Evolutionary conservation across 2,113 vertebrate species (phyloP).

Genomic region (Arothron firmamentum): DNA sequence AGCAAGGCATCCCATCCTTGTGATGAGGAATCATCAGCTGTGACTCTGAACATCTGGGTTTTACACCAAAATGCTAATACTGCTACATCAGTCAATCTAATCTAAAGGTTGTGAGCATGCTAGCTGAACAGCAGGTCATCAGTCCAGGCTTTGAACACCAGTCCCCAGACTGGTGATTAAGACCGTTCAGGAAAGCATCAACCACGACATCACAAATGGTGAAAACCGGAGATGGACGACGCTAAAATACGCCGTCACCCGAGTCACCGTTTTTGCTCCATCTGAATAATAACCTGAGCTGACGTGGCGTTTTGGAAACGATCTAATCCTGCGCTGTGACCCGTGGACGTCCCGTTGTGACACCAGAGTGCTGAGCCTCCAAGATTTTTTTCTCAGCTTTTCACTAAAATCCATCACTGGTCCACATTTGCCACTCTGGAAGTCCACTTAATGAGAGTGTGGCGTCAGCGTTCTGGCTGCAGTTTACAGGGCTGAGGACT

Average conservation of each 20-base stretch:
- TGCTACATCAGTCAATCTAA: no score
- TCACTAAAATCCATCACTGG: slow-evolving; percentile 29
- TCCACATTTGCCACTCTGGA: slow-evolving; percentile 26
- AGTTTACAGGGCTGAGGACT: slow-evolving; percentile 63
- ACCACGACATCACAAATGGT: no score
- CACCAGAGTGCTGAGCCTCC: slow-evolving; percentile 45
- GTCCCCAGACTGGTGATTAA: not conserved
- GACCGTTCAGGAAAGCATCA: not conserved
- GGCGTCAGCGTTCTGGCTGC: slow-evolving; percentile 67
- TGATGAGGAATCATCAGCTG: no score
- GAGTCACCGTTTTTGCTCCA: not conserved
- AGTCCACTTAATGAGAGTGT: slow-evolving; percentile 65
- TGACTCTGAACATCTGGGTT: no score
- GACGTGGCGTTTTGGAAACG: slow-evolving; percentile 29
- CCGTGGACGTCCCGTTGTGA: slow-evolving; percentile 39
- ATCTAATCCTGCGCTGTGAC: slow-evolving; percentile 36
- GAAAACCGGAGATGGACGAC: no score
- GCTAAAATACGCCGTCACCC: not conserved
- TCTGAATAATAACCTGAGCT: slow-evolving; percentile 6
- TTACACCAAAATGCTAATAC: no score
- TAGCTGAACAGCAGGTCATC: not conserved
- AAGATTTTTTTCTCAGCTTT: slow-evolving; percentile 45
- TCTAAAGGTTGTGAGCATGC: not conserved
- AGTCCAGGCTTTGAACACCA: not conserved
- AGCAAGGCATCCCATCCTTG: slow-evolving; percentile 20